Evolutionary conservation across 2,113 vertebrate species (phyloP), one percentile per base, ranked within the genome.

Genomic region (Vulpes lagopus): DNA sequence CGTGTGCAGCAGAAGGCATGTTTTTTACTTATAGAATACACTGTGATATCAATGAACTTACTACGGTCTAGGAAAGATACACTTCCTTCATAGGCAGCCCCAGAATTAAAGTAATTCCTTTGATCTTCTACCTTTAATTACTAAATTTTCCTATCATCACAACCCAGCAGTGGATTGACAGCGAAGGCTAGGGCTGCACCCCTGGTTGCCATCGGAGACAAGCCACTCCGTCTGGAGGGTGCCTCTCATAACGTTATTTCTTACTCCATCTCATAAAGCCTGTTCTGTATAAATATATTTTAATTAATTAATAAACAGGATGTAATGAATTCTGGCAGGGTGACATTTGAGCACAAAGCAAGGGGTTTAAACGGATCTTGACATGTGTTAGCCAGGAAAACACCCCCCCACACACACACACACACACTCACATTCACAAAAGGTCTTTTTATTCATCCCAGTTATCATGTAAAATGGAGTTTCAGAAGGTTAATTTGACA

Each of bases 261-360:
- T 99, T 98, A 98, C 98, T 98, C 95, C 96, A 95, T 98, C 97
- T 98, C 98, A 97, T 98, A 98, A 98, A 99, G 98, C 94, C 98
- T 98, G 97, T 97, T 98, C 98, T 98, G 98, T 98, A 98, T 98
- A 99, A 98, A 98, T 99, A 98, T 98, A 98, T 98, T 99, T 98
- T 99, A 99, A 99, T 99, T 99, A 99, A 99, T 99, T 99, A 99
- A 99, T 98, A 98, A 99, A 98, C 97, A 98, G 98, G 97, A 99
- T 8, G 5, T 99, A 98, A 99, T 99, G 98, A 98, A 97, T 99
- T 98, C 98, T 99, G 99, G 98, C 99, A 99, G 98, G 98, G 98
- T 99, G 99, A 99, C 99, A 99, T 99, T 98, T 98, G 98, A 98
- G 98, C 97, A 98, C 96, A 98, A 98, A 98, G 98, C 85, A 3